Conservation (phyloP, 2,888 invertebrate genomes). For the Limnephilus auricula region DNA sequence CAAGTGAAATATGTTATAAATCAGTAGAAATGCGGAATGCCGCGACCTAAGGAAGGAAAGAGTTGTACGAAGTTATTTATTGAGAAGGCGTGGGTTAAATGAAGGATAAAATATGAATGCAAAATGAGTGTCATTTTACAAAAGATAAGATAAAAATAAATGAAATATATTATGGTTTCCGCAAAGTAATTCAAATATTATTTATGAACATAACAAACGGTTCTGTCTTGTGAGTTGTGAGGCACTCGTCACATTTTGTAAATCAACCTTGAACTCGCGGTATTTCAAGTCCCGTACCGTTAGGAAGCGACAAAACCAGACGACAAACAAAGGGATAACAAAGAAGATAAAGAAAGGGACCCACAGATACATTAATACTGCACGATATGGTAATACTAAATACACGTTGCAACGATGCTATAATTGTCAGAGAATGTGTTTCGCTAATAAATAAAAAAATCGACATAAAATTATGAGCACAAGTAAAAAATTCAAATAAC, state of each 20-base stretch:
- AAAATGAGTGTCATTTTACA: no score
- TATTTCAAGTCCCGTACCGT: neutral
- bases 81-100: no score
- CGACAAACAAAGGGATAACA: neutral
- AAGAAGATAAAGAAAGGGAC: constrained; percentile 2
- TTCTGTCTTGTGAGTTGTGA: neutral
- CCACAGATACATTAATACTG: neutral
- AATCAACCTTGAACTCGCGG: neutral
- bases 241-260: neutral
- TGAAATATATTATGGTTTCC: no score
- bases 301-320: neutral
- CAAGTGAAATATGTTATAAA: no score
- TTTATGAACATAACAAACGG: neutral
- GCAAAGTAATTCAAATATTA: no score
- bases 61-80: no score
- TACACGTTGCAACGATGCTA: neutral
- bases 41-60: no score
- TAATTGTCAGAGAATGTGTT: neutral
- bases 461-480: neutral
- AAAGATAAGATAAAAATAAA: no score
- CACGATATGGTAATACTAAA: neutral
- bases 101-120: no score
- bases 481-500: no score
- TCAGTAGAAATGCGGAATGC: no score
- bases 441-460: neutral